Conservation (phyloP, 2,888 invertebrate species). For the Chydorus sphaericus region DNA sequence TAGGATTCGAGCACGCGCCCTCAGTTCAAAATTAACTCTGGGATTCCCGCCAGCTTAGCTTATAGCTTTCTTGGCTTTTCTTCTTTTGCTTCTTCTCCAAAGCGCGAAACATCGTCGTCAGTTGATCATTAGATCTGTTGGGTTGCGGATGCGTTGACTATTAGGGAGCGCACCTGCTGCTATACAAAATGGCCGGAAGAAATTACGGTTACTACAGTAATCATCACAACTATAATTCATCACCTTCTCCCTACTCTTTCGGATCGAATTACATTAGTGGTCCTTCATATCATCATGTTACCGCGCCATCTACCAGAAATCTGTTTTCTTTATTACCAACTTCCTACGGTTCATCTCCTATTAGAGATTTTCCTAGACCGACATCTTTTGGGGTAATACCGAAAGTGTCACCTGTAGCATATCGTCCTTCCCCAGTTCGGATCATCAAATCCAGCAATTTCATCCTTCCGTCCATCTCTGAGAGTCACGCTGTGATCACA, state of each 20-base stretch:
- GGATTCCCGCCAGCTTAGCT: too few species aligned
- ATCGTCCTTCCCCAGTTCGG: conserved; percentile 34
- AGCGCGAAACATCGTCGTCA: too few species aligned
- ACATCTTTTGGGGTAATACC: conserved; percentile 25
- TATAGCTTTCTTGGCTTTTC: too few species aligned
- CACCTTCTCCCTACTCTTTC: background rate
- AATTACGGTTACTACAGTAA: background rate
- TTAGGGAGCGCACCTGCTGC: too few species aligned
- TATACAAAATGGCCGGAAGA: background rate
- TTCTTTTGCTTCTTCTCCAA: too few species aligned
- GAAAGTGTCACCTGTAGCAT: too few species aligned
- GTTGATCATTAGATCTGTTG: too few species aligned
- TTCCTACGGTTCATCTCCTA: background rate
- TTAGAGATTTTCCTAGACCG: background rate
- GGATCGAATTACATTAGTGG: background rate
- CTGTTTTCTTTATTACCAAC: background rate
- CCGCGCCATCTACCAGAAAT: background rate
- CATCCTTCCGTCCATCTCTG: conserved; percentile 58
- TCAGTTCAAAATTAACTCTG: too few species aligned
- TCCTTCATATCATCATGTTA: background rate
- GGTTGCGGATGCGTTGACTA: too few species aligned
- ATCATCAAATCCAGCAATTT: conserved; percentile 49
- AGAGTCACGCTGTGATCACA: conserved; percentile 23
- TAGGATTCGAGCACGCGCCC: too few species aligned
- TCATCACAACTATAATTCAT: background rate